Percentiles rank a stretch among this genome's conserved stretches.
Conservation (phyloP, 2,888 invertebrate genomes). For the Hirudinaria manillensis region DNA sequence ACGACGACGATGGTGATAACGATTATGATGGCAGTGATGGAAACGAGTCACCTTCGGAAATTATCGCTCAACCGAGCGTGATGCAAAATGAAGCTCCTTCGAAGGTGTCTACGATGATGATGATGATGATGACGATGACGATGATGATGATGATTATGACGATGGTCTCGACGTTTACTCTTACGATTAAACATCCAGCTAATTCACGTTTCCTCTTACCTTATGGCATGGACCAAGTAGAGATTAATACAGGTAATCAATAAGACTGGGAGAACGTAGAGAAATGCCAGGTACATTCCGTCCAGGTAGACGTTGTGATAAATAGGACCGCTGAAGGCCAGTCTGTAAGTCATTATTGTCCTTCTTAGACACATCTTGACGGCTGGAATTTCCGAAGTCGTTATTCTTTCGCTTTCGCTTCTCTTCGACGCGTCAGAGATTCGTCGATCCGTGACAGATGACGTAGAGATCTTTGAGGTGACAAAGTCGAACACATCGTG, state of each 20-base stretch:
- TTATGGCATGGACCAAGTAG: conserved; percentile 37
- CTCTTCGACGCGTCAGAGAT: background rate
- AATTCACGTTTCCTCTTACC: background rate
- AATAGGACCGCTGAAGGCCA: conserved; percentile 31
- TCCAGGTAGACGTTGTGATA: conserved; percentile 38
- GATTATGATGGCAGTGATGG: conserved; percentile 25
- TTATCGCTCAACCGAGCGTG: no score
- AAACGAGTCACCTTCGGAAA: conserved; percentile 4
- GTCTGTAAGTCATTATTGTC: conserved; percentile 32
- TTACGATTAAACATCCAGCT: no score
- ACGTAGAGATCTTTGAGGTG: no score
- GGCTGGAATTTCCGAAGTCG: background rate
- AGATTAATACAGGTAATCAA: conserved; percentile 35
- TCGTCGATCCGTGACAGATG: background rate
- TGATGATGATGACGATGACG: background rate
- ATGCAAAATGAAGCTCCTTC: background rate
- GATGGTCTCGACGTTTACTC: background rate
- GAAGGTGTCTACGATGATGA: background rate
- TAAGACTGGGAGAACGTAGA: conserved; percentile 38
- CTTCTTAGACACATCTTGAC: background rate
- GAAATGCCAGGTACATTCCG: conserved; percentile 35
- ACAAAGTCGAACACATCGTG: no score
- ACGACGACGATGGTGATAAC: conserved; percentile 28
- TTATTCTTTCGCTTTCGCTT: background rate
- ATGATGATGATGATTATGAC: background rate